These are phyloP conservation scores for Andricus curvator DNA, from an alignment of 2,888 invertebrate genomes.

Conservation along the genomic window DNA sequence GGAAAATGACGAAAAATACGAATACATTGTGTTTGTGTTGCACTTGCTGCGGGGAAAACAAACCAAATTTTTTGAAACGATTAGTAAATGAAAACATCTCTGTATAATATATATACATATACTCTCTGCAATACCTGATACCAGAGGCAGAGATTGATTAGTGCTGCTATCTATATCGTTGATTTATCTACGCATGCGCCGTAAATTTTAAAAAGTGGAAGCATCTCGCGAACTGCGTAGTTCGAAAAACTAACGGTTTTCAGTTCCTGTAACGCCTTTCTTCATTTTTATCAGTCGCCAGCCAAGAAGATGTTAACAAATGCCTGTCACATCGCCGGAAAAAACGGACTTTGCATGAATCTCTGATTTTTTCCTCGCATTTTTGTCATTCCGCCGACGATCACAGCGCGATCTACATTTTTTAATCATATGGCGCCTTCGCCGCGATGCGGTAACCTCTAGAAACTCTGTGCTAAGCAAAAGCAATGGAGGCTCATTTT, in stretches of 20 bases:
- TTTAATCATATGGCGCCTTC: conserved; percentile 41
- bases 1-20: too few relatives aligned
- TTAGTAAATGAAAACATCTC: too few relatives aligned
- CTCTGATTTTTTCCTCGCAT: conserved; percentile 12
- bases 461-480: conserved; percentile 73
- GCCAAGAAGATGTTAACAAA: background rate
- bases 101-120: too few relatives aligned
- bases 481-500: conserved; percentile 74
- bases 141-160: background rate
- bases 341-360: background rate
- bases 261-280: background rate
- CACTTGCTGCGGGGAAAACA: too few relatives aligned
- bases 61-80: too few relatives aligned
- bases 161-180: conserved; percentile 4
- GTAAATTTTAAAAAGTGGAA: background rate
- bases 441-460: conserved; percentile 63
- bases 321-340: background rate
- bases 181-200: background rate
- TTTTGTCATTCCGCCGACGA: conserved; percentile 27
- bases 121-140: too few relatives aligned
- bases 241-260: conserved; percentile 12
- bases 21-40: too few relatives aligned
- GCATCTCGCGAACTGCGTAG: conserved; percentile 1
- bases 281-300: background rate
- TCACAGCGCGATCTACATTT: conserved; percentile 11